A percentile compares a stretch with the other conserved stretches of the same genome.
Evolutionary conservation across 2,797 vertebrate species (phyloP).

Genomic region (Cynopterus sphinx): DNA sequence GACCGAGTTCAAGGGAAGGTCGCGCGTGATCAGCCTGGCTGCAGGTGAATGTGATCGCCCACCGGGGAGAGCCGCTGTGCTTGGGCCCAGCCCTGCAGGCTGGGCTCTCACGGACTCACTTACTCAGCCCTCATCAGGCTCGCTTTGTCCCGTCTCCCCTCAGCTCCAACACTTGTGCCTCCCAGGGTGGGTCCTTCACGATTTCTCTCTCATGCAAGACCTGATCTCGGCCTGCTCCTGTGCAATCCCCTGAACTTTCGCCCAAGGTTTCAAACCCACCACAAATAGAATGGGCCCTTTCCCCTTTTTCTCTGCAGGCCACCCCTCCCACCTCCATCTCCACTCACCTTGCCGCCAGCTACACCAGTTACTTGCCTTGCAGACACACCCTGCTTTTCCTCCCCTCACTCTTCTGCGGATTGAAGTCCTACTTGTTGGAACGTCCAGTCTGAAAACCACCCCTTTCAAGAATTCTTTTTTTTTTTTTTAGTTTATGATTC

Average conservation of each 20-base stretch:
- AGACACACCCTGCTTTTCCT: not conserved
- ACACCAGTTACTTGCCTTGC: not conserved
- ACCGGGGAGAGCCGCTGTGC: not conserved
- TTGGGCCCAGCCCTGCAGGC: not conserved
- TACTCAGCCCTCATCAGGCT: not conserved
- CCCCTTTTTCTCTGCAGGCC: not conserved
- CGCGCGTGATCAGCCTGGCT: not conserved
- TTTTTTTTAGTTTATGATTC: not conserved
- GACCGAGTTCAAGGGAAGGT: constrained; percentile 74
- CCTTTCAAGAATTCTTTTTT: not conserved
- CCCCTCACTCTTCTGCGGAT: not conserved
- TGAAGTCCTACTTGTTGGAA: not conserved
- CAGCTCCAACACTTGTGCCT: not conserved
- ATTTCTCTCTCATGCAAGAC: not conserved
- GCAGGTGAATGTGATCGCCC: not conserved
- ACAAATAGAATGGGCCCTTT: not conserved
- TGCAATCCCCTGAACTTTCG: not conserved
- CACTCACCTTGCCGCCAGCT: not conserved
- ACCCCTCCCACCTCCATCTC: not conserved
- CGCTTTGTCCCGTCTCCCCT: not conserved
- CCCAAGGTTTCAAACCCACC: not conserved
- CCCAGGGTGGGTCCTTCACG: rapidly evolving
- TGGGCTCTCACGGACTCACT: not conserved
- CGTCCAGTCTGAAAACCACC: not conserved
- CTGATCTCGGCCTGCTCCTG: not conserved